Evolutionary conservation across 30 jellyfish, hydroid and myxozoan genomes (phyloP).

Genomic region (Cassiopea andromeda): DNA sequence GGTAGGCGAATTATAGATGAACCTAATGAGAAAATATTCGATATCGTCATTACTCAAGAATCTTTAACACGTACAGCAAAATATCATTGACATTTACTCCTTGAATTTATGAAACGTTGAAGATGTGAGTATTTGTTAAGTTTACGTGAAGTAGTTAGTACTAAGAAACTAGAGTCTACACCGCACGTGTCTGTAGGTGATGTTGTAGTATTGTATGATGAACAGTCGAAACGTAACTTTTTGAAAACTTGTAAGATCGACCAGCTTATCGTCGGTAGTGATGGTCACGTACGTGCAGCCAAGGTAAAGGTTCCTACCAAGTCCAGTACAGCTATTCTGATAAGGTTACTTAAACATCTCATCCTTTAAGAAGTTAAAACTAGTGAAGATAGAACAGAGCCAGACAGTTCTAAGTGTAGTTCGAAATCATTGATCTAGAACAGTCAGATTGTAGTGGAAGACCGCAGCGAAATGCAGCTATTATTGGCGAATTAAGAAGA

Average conservation of each 20-base stretch:
- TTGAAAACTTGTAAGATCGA: constrained; percentile 13
- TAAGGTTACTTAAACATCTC: constrained; percentile 21
- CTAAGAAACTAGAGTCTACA: background rate
- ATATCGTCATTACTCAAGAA: too few species aligned
- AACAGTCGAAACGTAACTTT: constrained; percentile 11
- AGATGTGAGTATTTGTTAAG: constrained; percentile 20
- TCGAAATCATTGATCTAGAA: background rate
- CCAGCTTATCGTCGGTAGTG: constrained; percentile 12
- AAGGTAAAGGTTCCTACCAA: constrained; percentile 19
- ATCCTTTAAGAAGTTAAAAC: constrained; percentile 28
- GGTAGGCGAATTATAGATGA: constrained; percentile 37
- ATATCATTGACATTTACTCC: background rate
- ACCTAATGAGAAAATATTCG: background rate
- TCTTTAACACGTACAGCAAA: too few species aligned
- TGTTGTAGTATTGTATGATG: constrained; percentile 16
- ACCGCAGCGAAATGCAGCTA: constrained; percentile 4
- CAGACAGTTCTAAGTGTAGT: background rate
- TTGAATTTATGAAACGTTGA: constrained; percentile 17
- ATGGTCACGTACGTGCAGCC: constrained; percentile 40
- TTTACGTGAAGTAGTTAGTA: constrained; percentile 32
- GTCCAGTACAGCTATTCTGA: constrained; percentile 10
- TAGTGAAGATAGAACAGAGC: constrained; percentile 5
- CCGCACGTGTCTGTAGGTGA: constrained; percentile 27
- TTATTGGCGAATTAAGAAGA: constrained; percentile 20
- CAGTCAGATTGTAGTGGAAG: background rate